Base-by-base conservation (phyloP, 2,888 invertebrate genomes). In the Campaea margaritaria region DNA sequence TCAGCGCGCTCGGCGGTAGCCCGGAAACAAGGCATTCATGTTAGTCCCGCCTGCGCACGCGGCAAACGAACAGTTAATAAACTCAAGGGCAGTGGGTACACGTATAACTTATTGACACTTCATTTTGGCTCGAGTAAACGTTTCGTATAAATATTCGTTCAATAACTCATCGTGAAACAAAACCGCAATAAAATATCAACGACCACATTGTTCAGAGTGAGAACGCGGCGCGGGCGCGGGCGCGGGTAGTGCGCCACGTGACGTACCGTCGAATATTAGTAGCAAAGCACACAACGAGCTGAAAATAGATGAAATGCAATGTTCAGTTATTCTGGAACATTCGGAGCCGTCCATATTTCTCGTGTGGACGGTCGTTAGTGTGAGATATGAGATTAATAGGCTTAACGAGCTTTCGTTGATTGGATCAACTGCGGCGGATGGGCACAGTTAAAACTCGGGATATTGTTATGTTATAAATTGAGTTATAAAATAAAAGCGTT, bases 1-100 rank as follows among this genome's bases (percentile, higher is more conserved):
- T 78, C 85, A 79, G 87, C 86, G 75, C 64, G 71, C 89, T 86
- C 89, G 87, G 80, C 78, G 83, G 76, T 69, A 72, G 72, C 83
- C 90, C 90, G 87, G 89, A 86, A 89, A 89, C 75, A 91, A 91
- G 67, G 87, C 85, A 86, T 81, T 79, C 75, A 78, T 65, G 86
- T 90, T 89, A 89, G 82, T 81, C 70, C 61, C 66, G 76, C 78
- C 78, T 73, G 77, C 64, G 31, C 27, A n/a, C 38, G 16, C 47
- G 49, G 41, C 39, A 39, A 21, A 38, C 14, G 2, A 38, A 14
- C 10, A 14, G 47, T 41, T 45, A 56, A 31, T 9, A 31, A 31
- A 31, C 11, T 52, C 14, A 47, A 45, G 16, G 46, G 15, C 42
- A 51, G n/a, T 34, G 21, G 39, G 43, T 0, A 38, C 36, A 39